Evolutionary conservation across 2,113 vertebrate genomes (phyloP), one percentile per base, ranked within the genome.

Genomic region (Hyperoodon ampullatus): DNA sequence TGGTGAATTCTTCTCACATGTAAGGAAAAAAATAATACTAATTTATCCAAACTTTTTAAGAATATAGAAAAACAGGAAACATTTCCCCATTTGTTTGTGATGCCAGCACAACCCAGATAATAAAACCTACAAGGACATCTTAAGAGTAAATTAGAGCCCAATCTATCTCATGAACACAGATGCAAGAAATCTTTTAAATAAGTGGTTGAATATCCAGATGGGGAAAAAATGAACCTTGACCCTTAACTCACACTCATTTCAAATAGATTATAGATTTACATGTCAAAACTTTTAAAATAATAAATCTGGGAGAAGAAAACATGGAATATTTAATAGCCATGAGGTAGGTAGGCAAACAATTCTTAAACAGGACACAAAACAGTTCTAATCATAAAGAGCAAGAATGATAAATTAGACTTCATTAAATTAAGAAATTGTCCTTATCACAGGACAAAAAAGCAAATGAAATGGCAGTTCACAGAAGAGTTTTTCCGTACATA

Each of bases 21-120:
- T 77, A 81, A 82, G 10, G 53, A 81, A 92, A 44, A 85, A 85
- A 96, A 83, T 63, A 88, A 85, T 30, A 42, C 6, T 19, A 96
- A 72, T 78, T 78, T 33, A 88, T 1, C 7, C 24, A 81, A 50
- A 84, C 8, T 77, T 80, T 78, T 63, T 66, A 21, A 87, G 39
- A 90, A 26, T 74, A 47, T 6, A 44, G 18, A 90, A 39, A 96
- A 81, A 68, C 16, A 77, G 33, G 23, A 96, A 93, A 77, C 14
- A 55, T 63, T 93, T 61, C 47, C 15, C 26, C 74, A 4, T 12
- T 94, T 66, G 23, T 65, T 93, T 77, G 53, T 93, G 18, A 70
- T 55, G 65, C 9, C 35, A 89, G 8, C 12, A 33, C 83, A 82
- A 68, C 26, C 14, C 33, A 90, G 53, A 60, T 71, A 82, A 44